A percentile compares a stretch with the other conserved stretches of the same genome.
phyloP scores from a whole-genome alignment of 2,888 invertebrate species.

The Drosophila crucigera region DNA sequence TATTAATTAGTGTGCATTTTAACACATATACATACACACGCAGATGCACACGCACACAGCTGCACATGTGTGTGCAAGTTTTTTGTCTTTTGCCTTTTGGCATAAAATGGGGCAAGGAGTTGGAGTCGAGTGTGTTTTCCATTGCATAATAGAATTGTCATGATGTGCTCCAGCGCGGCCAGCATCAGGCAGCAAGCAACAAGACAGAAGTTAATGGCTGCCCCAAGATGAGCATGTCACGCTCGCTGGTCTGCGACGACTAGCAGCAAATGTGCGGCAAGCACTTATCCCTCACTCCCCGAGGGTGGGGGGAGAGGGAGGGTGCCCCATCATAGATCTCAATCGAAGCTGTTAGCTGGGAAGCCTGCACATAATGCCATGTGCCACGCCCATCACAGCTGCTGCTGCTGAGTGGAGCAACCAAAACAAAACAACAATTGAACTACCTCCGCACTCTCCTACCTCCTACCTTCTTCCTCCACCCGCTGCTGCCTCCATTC shows the following conservation, averaged over 20 bases:
- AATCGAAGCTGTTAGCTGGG: constrained; percentile 15
- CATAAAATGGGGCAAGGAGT: constrained; percentile 1
- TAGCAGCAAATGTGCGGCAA: constrained; percentile 62
- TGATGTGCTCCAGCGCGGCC: constrained; percentile 65
- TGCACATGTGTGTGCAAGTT: constrained; percentile 25
- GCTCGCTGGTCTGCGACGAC: constrained; percentile 76
- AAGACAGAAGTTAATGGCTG: constrained; percentile 62
- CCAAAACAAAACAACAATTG: constrained; percentile 3
- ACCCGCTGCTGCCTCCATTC: neutral
- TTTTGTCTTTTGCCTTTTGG: constrained; percentile 44
- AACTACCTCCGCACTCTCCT: neutral
- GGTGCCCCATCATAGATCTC: constrained; percentile 27
- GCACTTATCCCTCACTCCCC: constrained; percentile 37
- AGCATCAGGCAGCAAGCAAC: constrained; percentile 27
- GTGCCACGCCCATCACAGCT: constrained; percentile 12
- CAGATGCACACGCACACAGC: neutral
- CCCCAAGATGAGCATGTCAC: constrained; percentile 75
- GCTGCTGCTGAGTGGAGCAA: neutral
- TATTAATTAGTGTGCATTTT: constrained; percentile 55
- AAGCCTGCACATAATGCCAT: constrained; percentile 48
- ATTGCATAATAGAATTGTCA: constrained; percentile 65
- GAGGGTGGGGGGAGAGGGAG: neutral
- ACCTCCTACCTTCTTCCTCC: neutral
- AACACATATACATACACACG: constrained; percentile 44
- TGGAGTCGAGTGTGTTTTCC: constrained; percentile 39